A percentile compares a stretch with the other conserved stretches of the same genome.
These are phyloP conservation scores for Liparis tanakae DNA, from an alignment of 2,797 vertebrate genomes.

Conservation along the genomic window DNA sequence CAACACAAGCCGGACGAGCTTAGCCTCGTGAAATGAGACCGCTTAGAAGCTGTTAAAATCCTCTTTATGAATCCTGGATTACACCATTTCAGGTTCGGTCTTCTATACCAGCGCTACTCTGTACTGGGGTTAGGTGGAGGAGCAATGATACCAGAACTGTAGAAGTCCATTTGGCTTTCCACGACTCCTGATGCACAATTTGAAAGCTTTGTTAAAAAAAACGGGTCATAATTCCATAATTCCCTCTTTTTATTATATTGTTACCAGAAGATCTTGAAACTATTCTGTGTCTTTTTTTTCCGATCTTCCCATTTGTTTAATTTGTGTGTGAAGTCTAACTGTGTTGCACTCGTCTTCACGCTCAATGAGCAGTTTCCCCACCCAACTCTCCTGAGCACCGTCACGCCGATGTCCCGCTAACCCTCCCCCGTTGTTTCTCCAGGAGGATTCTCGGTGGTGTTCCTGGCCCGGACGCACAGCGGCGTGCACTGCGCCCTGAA, in stretches of 20 bases:
- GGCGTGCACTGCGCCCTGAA: conserved; percentile 94
- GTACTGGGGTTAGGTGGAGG: background rate
- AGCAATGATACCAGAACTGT: background rate
- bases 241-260: background rate
- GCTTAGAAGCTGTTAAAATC: background rate
- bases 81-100: background rate
- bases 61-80: background rate
- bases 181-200: no score
- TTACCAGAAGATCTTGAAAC: background rate
- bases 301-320: background rate
- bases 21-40: background rate
- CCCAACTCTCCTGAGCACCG: background rate
- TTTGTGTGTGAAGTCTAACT: no score
- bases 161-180: no score
- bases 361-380: background rate
- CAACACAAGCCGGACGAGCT: background rate
- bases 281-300: no score
- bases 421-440: conserved; percentile 16
- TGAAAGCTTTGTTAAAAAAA: no score
- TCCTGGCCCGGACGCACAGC: conserved; percentile 90
- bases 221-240: no score
- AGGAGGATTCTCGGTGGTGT: conserved; percentile 98
- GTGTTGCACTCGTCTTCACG: no score
- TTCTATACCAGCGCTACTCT: background rate
- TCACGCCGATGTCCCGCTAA: background rate